A percentile compares a stretch with the other conserved stretches of the same genome.
Conservation (phyloP, 2,888 invertebrate species). For the Azorinus chamasolen region DNA sequence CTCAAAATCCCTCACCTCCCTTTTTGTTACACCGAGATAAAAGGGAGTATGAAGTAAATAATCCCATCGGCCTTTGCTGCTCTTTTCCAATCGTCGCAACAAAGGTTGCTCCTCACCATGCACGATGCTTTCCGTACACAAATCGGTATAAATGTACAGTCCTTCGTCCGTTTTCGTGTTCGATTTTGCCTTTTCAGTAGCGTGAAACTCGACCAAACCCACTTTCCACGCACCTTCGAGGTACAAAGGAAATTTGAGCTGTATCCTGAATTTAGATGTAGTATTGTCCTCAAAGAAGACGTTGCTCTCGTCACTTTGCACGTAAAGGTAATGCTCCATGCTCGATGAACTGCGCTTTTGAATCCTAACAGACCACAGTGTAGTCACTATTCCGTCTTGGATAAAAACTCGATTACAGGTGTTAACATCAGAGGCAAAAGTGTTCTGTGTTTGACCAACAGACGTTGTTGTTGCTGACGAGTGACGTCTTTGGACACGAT, state of each 20-base stretch:
- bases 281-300: constrained; percentile 20
- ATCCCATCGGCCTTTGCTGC: constrained; percentile 18
- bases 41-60: constrained; percentile 21
- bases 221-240: constrained; percentile 24
- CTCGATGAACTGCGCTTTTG: neutral
- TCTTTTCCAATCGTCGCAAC: constrained; percentile 29
- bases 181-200: constrained; percentile 19
- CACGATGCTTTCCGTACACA: constrained; percentile 26
- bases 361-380: no score
- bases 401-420: constrained; percentile 26
- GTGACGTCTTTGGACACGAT: constrained; percentile 41
- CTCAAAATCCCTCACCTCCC: constrained; percentile 17
- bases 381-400: constrained; percentile 10
- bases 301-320: constrained; percentile 41
- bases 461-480: constrained; percentile 24
- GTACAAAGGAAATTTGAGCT: constrained; percentile 28
- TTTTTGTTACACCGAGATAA: constrained; percentile 19
- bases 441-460: constrained; percentile 32
- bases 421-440: constrained; percentile 42
- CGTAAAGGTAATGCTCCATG: constrained; percentile 29
- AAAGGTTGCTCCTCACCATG: constrained; percentile 23
- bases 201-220: constrained; percentile 19
- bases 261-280: constrained; percentile 21
- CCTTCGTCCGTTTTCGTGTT: constrained; percentile 7
- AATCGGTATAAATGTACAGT: constrained; percentile 23